phyloP scores from a whole-genome alignment of 2,113 vertebrate species.

The Semnornis frantzii region DNA sequence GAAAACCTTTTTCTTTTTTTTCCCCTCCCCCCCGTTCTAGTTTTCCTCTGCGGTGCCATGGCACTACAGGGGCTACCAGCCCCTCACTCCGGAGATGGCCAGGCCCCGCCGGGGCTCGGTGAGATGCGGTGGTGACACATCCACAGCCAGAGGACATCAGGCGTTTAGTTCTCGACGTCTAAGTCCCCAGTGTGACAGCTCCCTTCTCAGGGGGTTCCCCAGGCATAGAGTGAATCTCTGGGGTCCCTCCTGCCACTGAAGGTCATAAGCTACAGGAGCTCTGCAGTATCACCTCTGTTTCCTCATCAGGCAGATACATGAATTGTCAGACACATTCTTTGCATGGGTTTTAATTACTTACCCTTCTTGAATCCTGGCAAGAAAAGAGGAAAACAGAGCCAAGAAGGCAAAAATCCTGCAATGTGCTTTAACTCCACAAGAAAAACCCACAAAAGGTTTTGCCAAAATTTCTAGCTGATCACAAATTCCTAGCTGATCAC shows the following conservation, averaged over 20 bases:
- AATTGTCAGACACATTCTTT: neutral
- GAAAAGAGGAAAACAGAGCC: neutral
- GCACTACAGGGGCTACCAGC: neutral
- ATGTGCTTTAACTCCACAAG: neutral
- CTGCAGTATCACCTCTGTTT: neutral
- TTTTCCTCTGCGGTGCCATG: neutral
- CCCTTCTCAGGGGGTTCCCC: neutral
- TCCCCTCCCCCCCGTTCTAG: too few species aligned
- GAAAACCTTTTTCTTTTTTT: too few species aligned
- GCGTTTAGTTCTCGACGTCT: neutral
- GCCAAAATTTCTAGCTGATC: constrained; percentile 7
- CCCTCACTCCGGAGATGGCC: neutral
- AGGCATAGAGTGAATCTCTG: accelerated
- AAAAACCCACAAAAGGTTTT: neutral
- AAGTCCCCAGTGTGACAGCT: too few species aligned
- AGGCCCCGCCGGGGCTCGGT: neutral
- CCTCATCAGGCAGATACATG: neutral
- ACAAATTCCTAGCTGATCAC: neutral
- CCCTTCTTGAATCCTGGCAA: constrained; percentile 35
- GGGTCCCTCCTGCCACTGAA: neutral
- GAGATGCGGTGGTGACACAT: neutral
- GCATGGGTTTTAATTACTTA: constrained; percentile 33
- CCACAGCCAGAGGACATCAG: neutral
- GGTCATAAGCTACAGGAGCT: neutral
- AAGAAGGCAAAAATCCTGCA: neutral